Evolutionary conservation across 2,888 invertebrate species (phyloP), one percentile per base, ranked within the genome.

Genomic region (Hesperia comma): DNA sequence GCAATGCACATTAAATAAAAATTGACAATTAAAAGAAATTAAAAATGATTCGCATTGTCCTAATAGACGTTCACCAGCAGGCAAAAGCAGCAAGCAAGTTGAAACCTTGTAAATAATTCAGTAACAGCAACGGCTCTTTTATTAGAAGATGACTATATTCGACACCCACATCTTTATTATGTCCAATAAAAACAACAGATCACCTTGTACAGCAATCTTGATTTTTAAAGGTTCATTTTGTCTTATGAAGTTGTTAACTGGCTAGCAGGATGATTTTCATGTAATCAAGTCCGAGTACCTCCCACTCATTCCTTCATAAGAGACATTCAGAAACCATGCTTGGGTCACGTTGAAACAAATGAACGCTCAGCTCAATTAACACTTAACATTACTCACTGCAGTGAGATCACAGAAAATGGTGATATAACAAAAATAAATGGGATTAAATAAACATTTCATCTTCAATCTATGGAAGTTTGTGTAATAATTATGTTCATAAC

Each of bases 141-240:
- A 85, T 86, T 84, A 84, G 82, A 78, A 76, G 82, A 83, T 86
- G 85, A 86, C 85, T 85, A 78, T 81, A 81, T 81, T 74, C 74
- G 69, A 75, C 80, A 73, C 88, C 88, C 81, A 88, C 88, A 73
- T 68, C 54, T 68, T 69, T 71, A 72, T 74, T 69, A 72, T 68
- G 68, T 69, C 67, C 69, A 74, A 72, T 71, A 73, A 78, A 77
- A 75, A 79, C 74, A 75, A 70, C 60, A 68, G 63, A 53, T 60
- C 63, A 40, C 61, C 63, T 70, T 64, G 67, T 70, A 56, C 55
- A 63, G 61, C 64, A 72, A 71, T 64, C 68, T 69, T 63, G 49
- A 66, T 67, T 46, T 69, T 68, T 63, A 54, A 15, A 58, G 60
- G 43, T 60, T 66, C 58, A 64, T 64, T 63, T 64, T 58, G 63